Conservation (phyloP, 2,888 invertebrate species). For the Fabriciana adippe region DNA sequence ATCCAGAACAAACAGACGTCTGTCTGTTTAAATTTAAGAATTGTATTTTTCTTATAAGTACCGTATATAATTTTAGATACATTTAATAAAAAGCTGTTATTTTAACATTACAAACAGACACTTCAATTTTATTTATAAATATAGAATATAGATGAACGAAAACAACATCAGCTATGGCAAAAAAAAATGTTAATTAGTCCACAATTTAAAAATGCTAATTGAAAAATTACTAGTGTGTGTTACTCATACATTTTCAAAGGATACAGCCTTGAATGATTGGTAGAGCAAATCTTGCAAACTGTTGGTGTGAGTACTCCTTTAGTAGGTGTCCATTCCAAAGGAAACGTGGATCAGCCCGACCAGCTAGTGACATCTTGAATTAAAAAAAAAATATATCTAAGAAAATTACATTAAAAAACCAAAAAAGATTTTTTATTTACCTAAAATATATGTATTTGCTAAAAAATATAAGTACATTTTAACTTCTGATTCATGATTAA, state of each 20-base stretch:
- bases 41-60: no score
- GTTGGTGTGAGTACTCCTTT: conserved; percentile 87
- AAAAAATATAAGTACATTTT: no score
- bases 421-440: not conserved
- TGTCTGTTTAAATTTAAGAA: no score
- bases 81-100: no score
- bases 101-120: no score
- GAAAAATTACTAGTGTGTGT: not conserved
- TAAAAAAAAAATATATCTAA: not conserved
- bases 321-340: conserved; percentile 96
- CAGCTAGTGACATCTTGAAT: conserved; percentile 86
- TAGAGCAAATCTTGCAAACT: conserved; percentile 90
- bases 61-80: no score
- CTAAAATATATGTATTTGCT: no score
- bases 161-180: no score
- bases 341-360: conserved; percentile 93
- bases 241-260: conserved; percentile 63
- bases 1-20: no score
- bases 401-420: not conserved
- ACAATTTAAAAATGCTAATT: not conserved
- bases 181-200: not conserved
- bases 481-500: no score
- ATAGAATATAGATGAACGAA: no score
- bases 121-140: no score
- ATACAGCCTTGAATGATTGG: conserved; percentile 96